phyloP scores from a whole-genome alignment of 2,113 vertebrate genomes.

The Pteropus alecto region DNA sequence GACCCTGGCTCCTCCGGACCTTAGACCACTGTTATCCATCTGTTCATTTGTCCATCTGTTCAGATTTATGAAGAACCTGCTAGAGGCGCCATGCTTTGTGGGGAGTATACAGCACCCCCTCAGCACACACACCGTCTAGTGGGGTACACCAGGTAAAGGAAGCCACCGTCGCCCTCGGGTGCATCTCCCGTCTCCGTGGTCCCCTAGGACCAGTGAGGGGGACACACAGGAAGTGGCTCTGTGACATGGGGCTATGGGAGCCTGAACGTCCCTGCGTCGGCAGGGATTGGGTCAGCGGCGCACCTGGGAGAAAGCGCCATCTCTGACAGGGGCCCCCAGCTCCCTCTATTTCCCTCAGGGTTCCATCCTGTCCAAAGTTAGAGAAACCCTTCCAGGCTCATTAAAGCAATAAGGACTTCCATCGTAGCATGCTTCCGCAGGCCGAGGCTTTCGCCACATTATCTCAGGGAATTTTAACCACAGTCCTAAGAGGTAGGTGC shows the following conservation, averaged over 20 bases:
- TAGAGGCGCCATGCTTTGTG: background rate
- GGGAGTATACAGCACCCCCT: background rate
- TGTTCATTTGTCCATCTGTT: background rate
- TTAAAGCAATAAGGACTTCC: background rate
- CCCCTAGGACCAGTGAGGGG: background rate
- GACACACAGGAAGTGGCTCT: background rate
- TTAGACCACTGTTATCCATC: background rate
- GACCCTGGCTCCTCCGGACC: background rate
- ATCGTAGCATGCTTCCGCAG: accelerated
- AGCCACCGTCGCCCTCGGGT: background rate
- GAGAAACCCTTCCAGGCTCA: background rate
- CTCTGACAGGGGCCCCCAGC: background rate
- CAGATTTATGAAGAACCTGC: background rate
- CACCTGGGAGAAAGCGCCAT: background rate
- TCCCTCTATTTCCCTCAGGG: background rate
- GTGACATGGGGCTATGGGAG: background rate
- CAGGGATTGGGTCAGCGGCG: background rate
- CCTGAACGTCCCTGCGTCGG: accelerated
- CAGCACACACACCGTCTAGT: accelerated
- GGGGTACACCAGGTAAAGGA: background rate
- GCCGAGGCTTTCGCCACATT: background rate
- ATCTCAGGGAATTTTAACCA: background rate
- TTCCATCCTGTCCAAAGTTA: background rate
- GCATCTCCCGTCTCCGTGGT: background rate
- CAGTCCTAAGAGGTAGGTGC: background rate